A percentile compares a stretch with the other conserved stretches of the same genome.
phyloP scores from a whole-genome alignment of 2,888 invertebrate genomes.

The Chironomus riparius region DNA sequence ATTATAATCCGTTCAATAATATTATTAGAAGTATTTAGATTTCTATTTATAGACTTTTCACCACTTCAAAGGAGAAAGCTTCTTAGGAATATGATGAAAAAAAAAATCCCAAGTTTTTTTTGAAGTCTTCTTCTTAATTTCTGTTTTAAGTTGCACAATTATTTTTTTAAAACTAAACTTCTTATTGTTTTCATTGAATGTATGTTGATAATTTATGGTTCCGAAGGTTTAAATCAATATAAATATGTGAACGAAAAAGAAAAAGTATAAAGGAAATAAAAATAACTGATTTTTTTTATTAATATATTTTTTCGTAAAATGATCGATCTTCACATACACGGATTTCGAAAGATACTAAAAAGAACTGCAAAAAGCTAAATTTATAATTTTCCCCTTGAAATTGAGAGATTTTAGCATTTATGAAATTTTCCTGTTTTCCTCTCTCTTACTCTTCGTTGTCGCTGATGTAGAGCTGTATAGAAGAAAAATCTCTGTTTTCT shows the following conservation, averaged over 20 bases:
- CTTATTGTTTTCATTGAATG: not conserved
- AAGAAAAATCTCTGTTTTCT: not conserved
- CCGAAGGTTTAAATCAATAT: not conserved
- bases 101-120: too few species aligned
- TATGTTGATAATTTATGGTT: not conserved
- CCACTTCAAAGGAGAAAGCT: not conserved
- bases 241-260: conserved; percentile 4
- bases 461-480: not conserved
- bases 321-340: conserved; percentile 19
- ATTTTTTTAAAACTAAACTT: not conserved
- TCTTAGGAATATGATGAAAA: not conserved
- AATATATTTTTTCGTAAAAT: not conserved
- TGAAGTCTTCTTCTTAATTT: too few species aligned
- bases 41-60: not conserved
- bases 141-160: not conserved
- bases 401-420: conserved; percentile 9
- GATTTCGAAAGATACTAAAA: conserved; percentile 21
- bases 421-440: conserved; percentile 2
- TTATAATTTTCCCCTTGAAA: conserved; percentile 25
- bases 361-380: conserved; percentile 21
- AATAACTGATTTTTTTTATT: not conserved
- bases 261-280: not conserved
- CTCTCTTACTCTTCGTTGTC: not conserved
- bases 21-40: not conserved
- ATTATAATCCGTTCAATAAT: not conserved